Conservation (phyloP, 1,140 invertebrate genomes). For the Acromyrmex charruanus region DNA sequence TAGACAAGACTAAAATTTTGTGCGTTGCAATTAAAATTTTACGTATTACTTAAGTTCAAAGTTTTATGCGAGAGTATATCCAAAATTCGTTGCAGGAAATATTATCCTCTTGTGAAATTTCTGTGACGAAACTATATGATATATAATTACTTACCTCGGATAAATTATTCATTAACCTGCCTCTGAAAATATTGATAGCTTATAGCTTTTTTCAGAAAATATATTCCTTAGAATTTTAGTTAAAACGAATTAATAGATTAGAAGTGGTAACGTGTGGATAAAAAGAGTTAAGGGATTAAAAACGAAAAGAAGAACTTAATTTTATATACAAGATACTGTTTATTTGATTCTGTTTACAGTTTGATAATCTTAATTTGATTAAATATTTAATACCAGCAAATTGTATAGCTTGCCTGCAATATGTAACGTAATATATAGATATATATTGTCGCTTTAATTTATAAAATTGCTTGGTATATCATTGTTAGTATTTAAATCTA, state of each 20-base stretch:
- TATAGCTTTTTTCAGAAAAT: not conserved
- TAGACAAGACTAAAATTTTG: not conserved
- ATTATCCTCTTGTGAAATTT: not conserved
- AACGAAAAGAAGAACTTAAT: not conserved
- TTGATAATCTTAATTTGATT: not conserved
- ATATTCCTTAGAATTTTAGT: not conserved
- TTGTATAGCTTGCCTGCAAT: not conserved
- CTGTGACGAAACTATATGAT: not conserved
- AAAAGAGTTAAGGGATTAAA: no score
- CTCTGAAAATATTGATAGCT: not conserved
- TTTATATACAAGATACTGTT: not conserved
- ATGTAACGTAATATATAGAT: not conserved
- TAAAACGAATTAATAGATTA: not conserved
- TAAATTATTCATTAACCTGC: not conserved
- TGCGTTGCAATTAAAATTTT: not conserved
- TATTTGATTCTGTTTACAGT: not conserved
- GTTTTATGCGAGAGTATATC: not conserved
- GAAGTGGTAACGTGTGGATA: not conserved
- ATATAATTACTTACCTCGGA: not conserved
- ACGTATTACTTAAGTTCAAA: not conserved
- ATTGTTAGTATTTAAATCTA: constrained; percentile 25
- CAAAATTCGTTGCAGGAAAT: not conserved
- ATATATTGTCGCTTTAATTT: not conserved
- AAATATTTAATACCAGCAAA: not conserved
- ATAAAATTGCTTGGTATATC: constrained; percentile 27